These are phyloP conservation scores for Heliconius hewitsoni DNA, from an alignment of 1,140 invertebrate species.

Conservation along the genomic window DNA sequence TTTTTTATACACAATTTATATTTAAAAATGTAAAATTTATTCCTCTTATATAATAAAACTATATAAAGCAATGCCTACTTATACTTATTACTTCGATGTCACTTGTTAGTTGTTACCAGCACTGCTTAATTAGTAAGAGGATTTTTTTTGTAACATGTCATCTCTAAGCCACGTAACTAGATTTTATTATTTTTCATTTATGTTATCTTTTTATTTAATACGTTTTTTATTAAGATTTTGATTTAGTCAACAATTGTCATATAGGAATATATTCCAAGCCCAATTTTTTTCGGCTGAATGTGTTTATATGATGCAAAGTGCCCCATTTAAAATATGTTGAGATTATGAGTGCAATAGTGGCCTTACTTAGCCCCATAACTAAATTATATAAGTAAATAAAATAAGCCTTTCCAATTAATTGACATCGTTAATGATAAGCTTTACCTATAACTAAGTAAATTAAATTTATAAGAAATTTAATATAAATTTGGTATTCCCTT, in stretches of 20 bases:
- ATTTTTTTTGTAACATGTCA: no score
- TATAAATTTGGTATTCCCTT: background rate
- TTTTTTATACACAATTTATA: no score
- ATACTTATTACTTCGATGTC: no score
- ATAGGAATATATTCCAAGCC: background rate
- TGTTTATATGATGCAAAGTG: background rate
- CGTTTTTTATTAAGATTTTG: background rate
- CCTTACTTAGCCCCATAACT: background rate
- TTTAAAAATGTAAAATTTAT: no score
- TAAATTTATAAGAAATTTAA: background rate
- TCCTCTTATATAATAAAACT: no score
- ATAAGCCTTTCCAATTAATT: background rate
- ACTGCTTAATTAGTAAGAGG: background rate
- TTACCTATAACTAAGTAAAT: background rate
- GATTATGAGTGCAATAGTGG: constrained; percentile 3
- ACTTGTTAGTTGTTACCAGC: background rate
- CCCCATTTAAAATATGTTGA: background rate
- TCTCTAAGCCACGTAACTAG: no score
- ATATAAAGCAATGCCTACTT: no score
- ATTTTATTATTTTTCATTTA: no score
- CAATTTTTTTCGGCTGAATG: background rate
- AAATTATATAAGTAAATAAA: background rate
- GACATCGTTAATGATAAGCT: background rate
- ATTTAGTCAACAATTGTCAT: background rate
- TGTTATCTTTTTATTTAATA: no score